Conservation (phyloP, 2,113 vertebrate species). For the Hoplias malabaricus region DNA sequence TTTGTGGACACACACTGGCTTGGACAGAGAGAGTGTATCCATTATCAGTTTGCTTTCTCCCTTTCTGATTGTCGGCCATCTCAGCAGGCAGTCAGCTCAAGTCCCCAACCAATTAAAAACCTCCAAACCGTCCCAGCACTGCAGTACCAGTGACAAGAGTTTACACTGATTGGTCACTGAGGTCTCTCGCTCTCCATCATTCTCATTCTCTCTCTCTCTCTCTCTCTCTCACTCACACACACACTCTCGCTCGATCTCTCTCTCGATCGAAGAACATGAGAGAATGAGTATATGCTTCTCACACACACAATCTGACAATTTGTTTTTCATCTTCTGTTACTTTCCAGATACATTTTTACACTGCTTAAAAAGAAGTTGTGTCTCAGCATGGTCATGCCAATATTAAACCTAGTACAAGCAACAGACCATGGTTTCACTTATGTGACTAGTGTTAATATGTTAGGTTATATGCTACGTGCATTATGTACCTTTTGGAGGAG, state of each 20-base stretch:
- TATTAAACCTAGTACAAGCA: too few relatives aligned
- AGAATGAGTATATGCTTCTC: neutral
- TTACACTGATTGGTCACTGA: constrained; percentile 15
- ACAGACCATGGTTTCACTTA: too few relatives aligned
- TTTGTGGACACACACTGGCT: constrained; percentile 25
- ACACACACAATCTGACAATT: neutral
- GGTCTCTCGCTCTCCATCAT: neutral
- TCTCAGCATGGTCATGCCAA: too few relatives aligned
- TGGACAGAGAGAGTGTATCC: constrained; percentile 16
- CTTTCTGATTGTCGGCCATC: neutral
- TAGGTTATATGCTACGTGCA: too few relatives aligned
- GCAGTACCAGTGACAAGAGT: constrained; percentile 21
- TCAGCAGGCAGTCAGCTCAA: constrained; percentile 2
- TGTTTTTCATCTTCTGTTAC: neutral
- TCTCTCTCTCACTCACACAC: too few relatives aligned
- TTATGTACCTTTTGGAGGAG: too few relatives aligned
- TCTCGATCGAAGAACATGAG: neutral
- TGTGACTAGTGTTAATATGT: too few relatives aligned
- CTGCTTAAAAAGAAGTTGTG: too few relatives aligned
- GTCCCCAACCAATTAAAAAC: constrained; percentile 45
- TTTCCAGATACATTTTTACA: neutral
- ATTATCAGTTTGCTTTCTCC: constrained; percentile 25
- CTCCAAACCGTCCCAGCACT: constrained; percentile 26
- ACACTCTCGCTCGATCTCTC: neutral
- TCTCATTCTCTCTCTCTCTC: neutral